Evolutionary conservation across 2,113 vertebrate genomes (phyloP), one percentile per base, ranked within the genome.

Genomic region (Catharus minimus): DNA sequence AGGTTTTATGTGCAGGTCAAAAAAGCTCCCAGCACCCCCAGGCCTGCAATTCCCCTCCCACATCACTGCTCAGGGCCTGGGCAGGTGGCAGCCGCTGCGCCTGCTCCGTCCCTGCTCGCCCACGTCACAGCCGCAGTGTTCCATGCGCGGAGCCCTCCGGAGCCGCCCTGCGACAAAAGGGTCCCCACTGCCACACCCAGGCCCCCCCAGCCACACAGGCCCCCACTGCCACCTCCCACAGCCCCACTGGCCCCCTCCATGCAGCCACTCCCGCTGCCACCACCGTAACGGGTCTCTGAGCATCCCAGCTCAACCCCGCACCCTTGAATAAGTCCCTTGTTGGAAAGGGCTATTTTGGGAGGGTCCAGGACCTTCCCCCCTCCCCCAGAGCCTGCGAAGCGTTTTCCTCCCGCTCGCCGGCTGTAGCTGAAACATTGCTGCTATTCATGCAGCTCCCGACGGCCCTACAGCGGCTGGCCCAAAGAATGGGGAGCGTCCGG

Each of bases 271-370:
- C 36, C 4, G 0, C 64, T 75, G 20, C 71, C 39, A 11, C 9
- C 0, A 1, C 66, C 10, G 1, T 46, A 46, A 43, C 4, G 12
- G 57, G 44, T 84, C 75, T 73, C 67, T 1, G 15, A 92, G 81
- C 71, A 53, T 93, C 93, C 89, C 92, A 71, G 64, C 77, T 82
- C 61, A 28, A 82, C 87, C 67, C 38, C 0, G 3, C n/a, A 11
- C 53, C 82, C 78, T 82, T 97, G 87, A 97, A 97, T 97, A 22
- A 89, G 82, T 55, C 82, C 82, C 89, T 96, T 97, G 95, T 97
- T 95, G 90, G 87, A 74, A 83, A 38, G 67, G 16, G 16, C 41
- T 10, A 39, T 56, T 81, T 39, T 84, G 43, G 95, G 95, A 92
- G 78, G 56, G 81, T 50, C 79, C 5, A 2, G 78, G 33, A 15